phyloP scores from a whole-genome alignment of 2,797 vertebrate genomes.

The Pygocentrus nattereri region DNA sequence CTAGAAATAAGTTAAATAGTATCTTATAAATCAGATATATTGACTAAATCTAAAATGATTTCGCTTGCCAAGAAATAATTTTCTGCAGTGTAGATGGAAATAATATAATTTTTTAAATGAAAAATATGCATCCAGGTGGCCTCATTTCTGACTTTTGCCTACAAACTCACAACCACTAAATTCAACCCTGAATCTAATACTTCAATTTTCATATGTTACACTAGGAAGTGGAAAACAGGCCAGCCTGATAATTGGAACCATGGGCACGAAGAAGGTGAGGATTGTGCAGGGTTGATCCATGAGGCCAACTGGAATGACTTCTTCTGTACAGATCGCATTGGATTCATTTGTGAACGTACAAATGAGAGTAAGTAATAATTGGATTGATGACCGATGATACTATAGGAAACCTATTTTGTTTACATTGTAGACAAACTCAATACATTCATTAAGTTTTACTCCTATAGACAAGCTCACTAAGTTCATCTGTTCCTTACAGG shows the following conservation, averaged over 20 bases:
- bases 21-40: too few relatives aligned
- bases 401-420: not conserved
- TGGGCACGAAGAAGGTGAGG: conserved; percentile 88
- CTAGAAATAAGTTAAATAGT: too few relatives aligned
- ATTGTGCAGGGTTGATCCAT: conserved; percentile 92
- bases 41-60: too few relatives aligned
- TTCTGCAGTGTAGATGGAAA: too few relatives aligned
- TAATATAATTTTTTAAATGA: too few relatives aligned
- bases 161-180: too few relatives aligned
- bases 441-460: not conserved
- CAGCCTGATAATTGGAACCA: conserved; percentile 97
- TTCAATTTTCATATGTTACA: not conserved
- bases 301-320: conserved; percentile 96
- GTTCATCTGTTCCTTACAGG: conserved; percentile 64
- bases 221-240: conserved; percentile 94
- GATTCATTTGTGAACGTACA: conserved; percentile 92
- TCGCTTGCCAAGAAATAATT: too few relatives aligned
- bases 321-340: conserved; percentile 91
- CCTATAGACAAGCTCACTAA: not conserved
- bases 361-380: conserved; percentile 78
- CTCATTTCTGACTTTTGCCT: too few relatives aligned
- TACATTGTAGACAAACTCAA: not conserved
- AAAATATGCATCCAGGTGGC: too few relatives aligned
- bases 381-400: not conserved
- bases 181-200: too few relatives aligned